Base-by-base conservation (phyloP, 1,140 invertebrate genomes). In the Papilio glaucus region DNA sequence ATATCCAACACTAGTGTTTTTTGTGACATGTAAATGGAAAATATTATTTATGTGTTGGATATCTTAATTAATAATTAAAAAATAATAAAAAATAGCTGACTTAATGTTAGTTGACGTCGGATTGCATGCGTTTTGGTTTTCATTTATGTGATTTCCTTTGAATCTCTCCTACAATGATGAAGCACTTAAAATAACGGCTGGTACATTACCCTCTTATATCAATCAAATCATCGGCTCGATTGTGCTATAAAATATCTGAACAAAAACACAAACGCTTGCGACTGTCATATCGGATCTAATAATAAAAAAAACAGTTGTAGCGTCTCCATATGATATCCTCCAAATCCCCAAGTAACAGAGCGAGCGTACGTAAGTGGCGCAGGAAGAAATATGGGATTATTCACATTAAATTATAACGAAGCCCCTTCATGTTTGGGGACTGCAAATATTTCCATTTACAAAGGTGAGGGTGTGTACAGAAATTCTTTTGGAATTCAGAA, bases 351-450 rank as follows among this genome's bases (percentile, higher is more conserved):
- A 76, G 79, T 78, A 78, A 72, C 83, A 73, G 57, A 37, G 72
- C 79, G 78, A 80, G 82, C 79, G 80, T 82, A 81, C 79, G 81
- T 82, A 83, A 87, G 80, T 85, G 82, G 78, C 77, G 76, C 76
- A 74, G 73, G 80, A 80, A 81, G 83, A 83, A 88, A 85, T 84
- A 83, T 80, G 77, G 76, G 75, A 81, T 85, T 84, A 89, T 89
- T 89, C 84, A 86, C 86, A 89, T 89, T 87, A 84, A 86, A 89
- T 89, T 87, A 89, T 78, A 76, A 74, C 67, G 42, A 39, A 74
- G 60, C 42, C 67, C 63, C 67, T 45, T 45, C 62, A 37, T 49
- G 42, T 69, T 37, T 18, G 67, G 37, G 42, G 42, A 49, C 67
- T 69, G 67, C 42, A 69, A 69, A 69, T 37, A 69, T 69, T 69